Evolutionary conservation across 2,113 vertebrate species (phyloP), one percentile per base, ranked within the genome.

Genomic region (Entomyzon cyanotis): DNA sequence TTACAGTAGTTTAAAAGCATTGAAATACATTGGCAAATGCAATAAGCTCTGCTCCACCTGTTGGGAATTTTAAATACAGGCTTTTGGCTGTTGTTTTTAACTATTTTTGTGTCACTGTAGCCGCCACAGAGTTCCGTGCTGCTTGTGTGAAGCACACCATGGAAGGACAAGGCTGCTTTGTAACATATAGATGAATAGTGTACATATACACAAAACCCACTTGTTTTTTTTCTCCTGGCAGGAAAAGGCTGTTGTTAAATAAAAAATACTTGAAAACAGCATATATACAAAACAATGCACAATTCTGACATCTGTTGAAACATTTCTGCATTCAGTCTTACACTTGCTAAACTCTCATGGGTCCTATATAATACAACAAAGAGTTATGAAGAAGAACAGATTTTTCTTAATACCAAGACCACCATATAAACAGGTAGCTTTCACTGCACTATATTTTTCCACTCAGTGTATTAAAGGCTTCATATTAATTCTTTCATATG

Each of bases 41-140:
- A 83, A 15, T 33, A 28, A 56, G 44, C n/a, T 87, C 27, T 87
- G 33, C 11, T 47, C 65, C 85, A 87, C 75, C 85, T 90, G 74
- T 44, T 95, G 89, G 73, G 92, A 94, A 71, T 53, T 76, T 65
- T 68, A 95, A 96, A 93, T 80, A 85, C 92, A 96, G 87, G 74
- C 46, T 93, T 94, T 83, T 88, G 70, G 86, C 73, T 86, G 65
- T 9, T 63, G 9, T 35, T 94, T 41, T 56, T 63, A 85, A 44
- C 59, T 73, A 50, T 13, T 11, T 19, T 35, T 56, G 53, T 90
- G 80, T 83, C 41, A 7, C 71, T 13, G 22, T 59, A 95, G 91
- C 91, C 88, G 95, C 82, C 85, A 50, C 74, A 88, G 88, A 58
- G 30, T 52, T 77, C 46, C 0, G 0, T 33, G 37, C 28, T 75